Percentiles rank a stretch among this genome's conserved stretches.
Evolutionary conservation across 2,888 invertebrate genomes (phyloP).

Genomic region (Trachelus stipa): DNA sequence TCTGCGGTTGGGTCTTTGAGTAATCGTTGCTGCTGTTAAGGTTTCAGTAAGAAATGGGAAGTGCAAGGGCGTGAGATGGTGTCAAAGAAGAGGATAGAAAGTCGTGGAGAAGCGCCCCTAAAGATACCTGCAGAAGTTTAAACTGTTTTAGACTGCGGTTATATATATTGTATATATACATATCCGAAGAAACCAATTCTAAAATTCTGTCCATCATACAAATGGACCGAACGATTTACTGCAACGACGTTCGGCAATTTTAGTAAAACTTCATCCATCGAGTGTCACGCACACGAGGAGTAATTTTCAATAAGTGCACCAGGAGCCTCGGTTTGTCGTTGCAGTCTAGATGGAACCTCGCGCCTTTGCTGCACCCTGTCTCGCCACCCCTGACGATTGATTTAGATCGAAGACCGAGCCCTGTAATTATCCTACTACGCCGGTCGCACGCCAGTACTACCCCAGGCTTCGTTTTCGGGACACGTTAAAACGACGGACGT

Average conservation of each 20-base stretch:
- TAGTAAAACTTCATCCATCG: not conserved
- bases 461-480: constrained; percentile 35
- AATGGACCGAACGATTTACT: not conserved
- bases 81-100: not conserved
- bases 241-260: not conserved
- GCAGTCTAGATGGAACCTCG: not conserved
- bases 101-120: not conserved
- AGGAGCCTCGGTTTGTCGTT: not conserved
- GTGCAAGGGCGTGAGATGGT: not conserved
- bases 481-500: constrained; percentile 30
- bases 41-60: not conserved
- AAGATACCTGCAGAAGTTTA: not conserved
- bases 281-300: constrained; percentile 44
- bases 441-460: constrained; percentile 54
- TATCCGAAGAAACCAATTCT: not conserved
- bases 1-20: not conserved
- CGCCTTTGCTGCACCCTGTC: not conserved
- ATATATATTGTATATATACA: not conserved
- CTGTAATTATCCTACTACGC: constrained; percentile 54
- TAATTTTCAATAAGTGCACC: constrained; percentile 52
- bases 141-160: not conserved
- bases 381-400: constrained; percentile 45
- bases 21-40: not conserved
- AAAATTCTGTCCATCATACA: not conserved
- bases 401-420: constrained; percentile 53